Evolutionary conservation across 2,888 invertebrate genomes (phyloP).

Genomic region (Protodeltote pygarga): DNA sequence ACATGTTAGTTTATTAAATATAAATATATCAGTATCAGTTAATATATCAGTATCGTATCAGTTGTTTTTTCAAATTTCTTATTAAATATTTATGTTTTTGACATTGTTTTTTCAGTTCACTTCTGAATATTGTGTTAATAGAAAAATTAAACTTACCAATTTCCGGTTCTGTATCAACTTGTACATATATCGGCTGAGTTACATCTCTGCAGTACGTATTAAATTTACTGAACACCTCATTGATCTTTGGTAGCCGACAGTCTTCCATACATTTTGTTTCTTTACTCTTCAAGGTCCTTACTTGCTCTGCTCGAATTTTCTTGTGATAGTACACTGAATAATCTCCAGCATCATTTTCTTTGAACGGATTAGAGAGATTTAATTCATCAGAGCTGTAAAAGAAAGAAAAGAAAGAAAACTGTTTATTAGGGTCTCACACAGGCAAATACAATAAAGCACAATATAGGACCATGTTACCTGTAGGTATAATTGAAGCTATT

Average conservation of each 20-base stretch:
- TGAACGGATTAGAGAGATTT: constrained; percentile 10
- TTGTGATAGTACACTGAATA: constrained; percentile 63
- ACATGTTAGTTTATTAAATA: no score
- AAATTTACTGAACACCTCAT: constrained; percentile 65
- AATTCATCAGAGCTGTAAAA: constrained; percentile 15
- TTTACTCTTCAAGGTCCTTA: constrained; percentile 33
- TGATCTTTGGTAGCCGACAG: constrained; percentile 61
- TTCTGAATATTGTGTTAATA: no score
- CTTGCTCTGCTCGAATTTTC: constrained; percentile 61
- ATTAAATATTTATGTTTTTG: no score
- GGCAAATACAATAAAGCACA: no score
- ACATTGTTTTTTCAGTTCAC: no score
- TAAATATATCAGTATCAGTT: no score
- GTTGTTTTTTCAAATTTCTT: no score
- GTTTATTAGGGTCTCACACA: not conserved
- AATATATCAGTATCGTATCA: no score
- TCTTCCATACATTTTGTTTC: constrained; percentile 18
- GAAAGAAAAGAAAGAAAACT: not conserved
- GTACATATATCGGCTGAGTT: constrained; percentile 61
- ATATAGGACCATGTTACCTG: no score
- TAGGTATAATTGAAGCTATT: not conserved
- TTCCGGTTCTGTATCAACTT: constrained; percentile 60
- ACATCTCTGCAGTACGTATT: constrained; percentile 45
- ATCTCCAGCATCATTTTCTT: constrained; percentile 4
- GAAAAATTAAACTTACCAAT: constrained; percentile 56